Conservation (phyloP, 2,888 invertebrate species). For the Masnerella sp. region DNA sequence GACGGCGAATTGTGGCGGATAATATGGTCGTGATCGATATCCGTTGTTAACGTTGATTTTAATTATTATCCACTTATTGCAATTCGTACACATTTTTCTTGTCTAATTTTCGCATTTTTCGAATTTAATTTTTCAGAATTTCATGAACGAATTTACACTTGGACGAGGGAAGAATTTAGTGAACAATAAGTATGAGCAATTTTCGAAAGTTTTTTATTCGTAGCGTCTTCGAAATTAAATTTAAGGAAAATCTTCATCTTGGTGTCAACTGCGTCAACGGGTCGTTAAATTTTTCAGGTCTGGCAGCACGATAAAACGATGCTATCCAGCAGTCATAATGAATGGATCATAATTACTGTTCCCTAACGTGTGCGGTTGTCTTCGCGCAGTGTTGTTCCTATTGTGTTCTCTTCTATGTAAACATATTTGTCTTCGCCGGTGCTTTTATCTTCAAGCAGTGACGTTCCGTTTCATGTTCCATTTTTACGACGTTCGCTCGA, state of each 20-base stretch:
- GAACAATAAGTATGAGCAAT: no score
- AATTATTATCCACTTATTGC: no score
- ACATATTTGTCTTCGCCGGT: conserved; percentile 19
- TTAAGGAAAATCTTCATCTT: conserved; percentile 14
- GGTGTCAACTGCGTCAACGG: conserved; percentile 8
- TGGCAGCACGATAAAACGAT: conserved; percentile 15
- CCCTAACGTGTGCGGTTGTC: conserved; percentile 12
- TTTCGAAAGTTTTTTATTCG: background rate
- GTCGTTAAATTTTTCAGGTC: conserved; percentile 41
- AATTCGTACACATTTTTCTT: no score
- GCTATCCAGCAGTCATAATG: conserved; percentile 17
- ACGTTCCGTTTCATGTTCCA: conserved; percentile 16
- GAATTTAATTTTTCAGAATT: no score
- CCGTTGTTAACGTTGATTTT: no score
- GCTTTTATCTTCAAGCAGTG: conserved; percentile 29
- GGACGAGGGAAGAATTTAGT: no score
- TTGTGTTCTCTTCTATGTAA: conserved; percentile 18
- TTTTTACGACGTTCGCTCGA: no score
- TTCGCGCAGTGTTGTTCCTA: conserved; percentile 9
- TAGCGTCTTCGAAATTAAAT: background rate
- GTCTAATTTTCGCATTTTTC: no score
- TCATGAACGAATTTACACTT: no score
- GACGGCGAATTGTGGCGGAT: no score
- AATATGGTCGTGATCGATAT: no score
- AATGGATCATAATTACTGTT: conserved; percentile 40